These are phyloP conservation scores for Catocala nupta DNA, from an alignment of 2,888 invertebrate genomes.

Conservation along the genomic window DNA sequence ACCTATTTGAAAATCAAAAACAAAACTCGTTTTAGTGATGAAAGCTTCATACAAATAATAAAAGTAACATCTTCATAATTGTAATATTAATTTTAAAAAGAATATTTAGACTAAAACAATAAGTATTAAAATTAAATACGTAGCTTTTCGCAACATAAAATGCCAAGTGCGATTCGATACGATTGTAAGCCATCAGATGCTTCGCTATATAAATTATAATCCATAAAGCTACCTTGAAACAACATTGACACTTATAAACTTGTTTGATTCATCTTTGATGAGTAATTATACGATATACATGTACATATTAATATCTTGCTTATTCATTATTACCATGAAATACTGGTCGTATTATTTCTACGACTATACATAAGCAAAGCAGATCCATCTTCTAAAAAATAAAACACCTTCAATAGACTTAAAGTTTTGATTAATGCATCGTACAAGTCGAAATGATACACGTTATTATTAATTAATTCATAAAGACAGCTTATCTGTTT, in stretches of 20 bases:
- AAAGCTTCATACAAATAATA: too few relatives aligned
- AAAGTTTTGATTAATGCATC: too few relatives aligned
- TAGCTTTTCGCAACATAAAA: conserved; percentile 3
- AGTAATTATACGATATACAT: conserved; percentile 21
- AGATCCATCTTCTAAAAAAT: too few relatives aligned
- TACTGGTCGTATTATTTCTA: too few relatives aligned
- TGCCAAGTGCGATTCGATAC: conserved; percentile 11
- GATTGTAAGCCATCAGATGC: neutral
- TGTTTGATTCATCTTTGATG: conserved; percentile 33
- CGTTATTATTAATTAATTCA: too few relatives aligned
- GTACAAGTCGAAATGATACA: too few relatives aligned
- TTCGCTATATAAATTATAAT: conserved; percentile 10
- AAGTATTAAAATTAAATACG: neutral
- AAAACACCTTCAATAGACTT: too few relatives aligned
- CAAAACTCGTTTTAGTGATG: too few relatives aligned
- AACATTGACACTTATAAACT: conserved; percentile 42
- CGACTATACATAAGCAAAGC: too few relatives aligned
- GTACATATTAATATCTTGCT: neutral
- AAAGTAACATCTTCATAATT: too few relatives aligned
- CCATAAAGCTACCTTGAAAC: conserved; percentile 24
- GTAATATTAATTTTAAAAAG: too few relatives aligned
- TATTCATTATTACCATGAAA: neutral
- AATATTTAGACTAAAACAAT: neutral
- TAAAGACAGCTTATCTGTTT: neutral
- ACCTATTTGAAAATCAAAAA: too few relatives aligned